Evolutionary conservation across 2,797 vertebrate species (phyloP), one percentile per base, ranked within the genome.

Genomic region (Microcaecilia unicolor): DNA sequence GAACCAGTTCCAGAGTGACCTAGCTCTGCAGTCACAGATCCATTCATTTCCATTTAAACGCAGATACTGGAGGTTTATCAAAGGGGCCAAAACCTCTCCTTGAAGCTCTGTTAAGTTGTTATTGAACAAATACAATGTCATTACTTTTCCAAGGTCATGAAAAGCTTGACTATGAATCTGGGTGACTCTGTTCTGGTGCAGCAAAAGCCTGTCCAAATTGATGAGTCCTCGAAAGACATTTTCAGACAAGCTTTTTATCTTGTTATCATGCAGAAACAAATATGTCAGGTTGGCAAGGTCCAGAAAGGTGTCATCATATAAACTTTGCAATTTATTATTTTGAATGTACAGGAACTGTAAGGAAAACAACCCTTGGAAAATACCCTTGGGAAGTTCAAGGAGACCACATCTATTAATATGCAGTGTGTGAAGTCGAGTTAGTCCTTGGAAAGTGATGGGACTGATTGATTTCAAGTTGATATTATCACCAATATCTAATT

Each of bases 281-380:
- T 90, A 92, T 1, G 96, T 98, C 58, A 98, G 96, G 79, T 98
- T 98, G 20, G 91, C 92, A 11, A 98, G 88, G 70, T 99, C 96
- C 9, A 90, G 68, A 70, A 98, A 99, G 44, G 89, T 87, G 67
- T 98, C 90, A 1, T 96, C 88, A 10, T 90, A 87, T 62, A 99
- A 80, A 2, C 78, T 80, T 51, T 87, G 80, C 28, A 99, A 79
- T 47, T 85, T 82, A 47, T 99, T 99, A 70, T 97, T 92, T 80
- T 99, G 93, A 55, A 99, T 84, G 65, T 93, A 99, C 62, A 99
- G 92, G 64, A 99, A 92, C 68, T 98, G 94, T 51, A 98, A 78
- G 10, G 94, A 94, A 39, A 86, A 91, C 59, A 99, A 82, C 36
- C 93, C 93, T 6, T 78, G 67, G 65, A 99, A 98, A 41, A 94